Conservation (phyloP, 2,113 vertebrate genomes). For the Laterallus jamaicensis region DNA sequence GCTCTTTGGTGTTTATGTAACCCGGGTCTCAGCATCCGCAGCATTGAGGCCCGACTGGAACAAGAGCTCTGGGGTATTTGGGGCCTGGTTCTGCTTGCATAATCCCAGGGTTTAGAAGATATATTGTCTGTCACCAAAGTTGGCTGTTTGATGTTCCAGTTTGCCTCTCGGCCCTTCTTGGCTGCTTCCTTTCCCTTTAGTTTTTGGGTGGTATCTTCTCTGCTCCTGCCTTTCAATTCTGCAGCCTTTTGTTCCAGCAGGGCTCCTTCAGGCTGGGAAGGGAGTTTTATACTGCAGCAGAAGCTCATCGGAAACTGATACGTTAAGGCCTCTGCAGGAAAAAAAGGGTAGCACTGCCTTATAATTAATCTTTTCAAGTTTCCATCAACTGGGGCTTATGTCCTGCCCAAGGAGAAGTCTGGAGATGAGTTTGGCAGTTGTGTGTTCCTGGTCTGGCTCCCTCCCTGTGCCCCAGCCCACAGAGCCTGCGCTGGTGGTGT, state of each 20-base stretch:
- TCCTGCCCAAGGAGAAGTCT: not conserved
- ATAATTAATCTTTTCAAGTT: not conserved
- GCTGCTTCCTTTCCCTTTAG: not conserved
- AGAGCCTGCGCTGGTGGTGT: not conserved
- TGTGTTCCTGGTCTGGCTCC: not conserved
- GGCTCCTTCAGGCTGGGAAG: not conserved
- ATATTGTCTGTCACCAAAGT: constrained; percentile 46
- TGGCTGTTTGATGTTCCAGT: constrained; percentile 31
- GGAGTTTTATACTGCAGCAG: not conserved
- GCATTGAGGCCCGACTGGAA: constrained; percentile 46
- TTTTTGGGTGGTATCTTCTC: not conserved
- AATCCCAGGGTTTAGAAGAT: constrained; percentile 42
- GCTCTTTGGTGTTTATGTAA: constrained; percentile 71
- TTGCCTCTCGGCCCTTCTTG: not conserved
- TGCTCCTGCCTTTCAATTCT: not conserved
- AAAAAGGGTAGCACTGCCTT: not conserved
- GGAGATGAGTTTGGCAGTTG: not conserved
- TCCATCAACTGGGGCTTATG: not conserved
- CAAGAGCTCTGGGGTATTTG: constrained; percentile 69
- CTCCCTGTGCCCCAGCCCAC: rapidly evolving
- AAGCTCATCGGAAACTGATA: not conserved
- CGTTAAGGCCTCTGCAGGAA: not conserved
- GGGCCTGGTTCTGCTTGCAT: constrained; percentile 48
- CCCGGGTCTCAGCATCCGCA: constrained; percentile 19
- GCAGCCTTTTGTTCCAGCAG: constrained; percentile 4